A percentile compares a stretch with the other conserved stretches of the same genome.
Conservation (phyloP, 2,113 vertebrate species). For the Panthera tigris region DNA sequence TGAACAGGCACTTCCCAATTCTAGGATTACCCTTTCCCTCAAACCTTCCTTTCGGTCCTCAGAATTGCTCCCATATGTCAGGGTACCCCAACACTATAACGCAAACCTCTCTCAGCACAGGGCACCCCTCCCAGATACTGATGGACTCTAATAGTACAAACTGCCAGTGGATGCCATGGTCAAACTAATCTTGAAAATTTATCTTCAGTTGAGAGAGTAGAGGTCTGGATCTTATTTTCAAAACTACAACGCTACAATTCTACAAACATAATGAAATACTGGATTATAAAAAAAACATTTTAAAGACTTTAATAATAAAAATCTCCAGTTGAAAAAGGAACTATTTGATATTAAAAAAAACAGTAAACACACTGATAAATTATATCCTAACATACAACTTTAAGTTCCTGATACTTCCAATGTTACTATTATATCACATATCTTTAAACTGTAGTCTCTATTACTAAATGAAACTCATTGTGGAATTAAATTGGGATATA, state of each 20-base stretch:
- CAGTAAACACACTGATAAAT: neutral
- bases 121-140: neutral
- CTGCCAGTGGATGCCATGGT: neutral
- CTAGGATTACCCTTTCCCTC: neutral
- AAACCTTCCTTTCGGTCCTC: neutral
- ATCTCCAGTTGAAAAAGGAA: neutral
- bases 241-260: neutral
- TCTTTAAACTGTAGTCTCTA: neutral
- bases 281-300: neutral
- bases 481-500: neutral
- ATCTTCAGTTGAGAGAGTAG: neutral
- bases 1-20: neutral
- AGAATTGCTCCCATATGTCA: neutral
- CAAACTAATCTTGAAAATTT: neutral
- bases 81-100: neutral
- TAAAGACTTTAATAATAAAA: slow-evolving; percentile 27
- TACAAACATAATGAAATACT: neutral
- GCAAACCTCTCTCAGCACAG: neutral
- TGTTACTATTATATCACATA: neutral
- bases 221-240: neutral
- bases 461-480: neutral
- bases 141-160: neutral
- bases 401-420: neutral
- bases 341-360: neutral
- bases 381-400: neutral